A percentile compares a stretch with the other conserved stretches of the same genome.
Evolutionary conservation across 2,113 vertebrate species (phyloP).

Genomic region (Chamaea fasciata): DNA sequence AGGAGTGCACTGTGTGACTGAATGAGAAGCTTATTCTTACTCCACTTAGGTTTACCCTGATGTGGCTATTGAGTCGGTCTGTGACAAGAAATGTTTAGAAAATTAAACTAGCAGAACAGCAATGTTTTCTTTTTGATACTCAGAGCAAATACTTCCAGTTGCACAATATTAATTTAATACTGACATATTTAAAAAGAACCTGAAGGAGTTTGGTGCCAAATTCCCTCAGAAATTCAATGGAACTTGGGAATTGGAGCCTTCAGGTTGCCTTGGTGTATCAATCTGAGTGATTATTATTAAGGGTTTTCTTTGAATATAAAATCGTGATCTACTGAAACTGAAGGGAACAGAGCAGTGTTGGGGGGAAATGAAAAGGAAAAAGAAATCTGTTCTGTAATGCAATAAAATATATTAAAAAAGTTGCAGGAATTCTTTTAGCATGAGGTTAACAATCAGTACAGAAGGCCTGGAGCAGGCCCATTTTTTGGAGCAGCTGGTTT

Average conservation of each 20-base stretch:
- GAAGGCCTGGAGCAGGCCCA: neutral
- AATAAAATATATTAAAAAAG: neutral
- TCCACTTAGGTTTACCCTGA: constrained; percentile 68
- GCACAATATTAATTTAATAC: constrained; percentile 59
- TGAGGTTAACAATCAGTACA: neutral
- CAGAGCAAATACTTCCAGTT: constrained; percentile 64
- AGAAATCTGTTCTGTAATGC: neutral
- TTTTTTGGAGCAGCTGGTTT: neutral
- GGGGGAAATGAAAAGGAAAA: neutral
- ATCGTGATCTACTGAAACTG: neutral
- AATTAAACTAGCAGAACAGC: constrained; percentile 69
- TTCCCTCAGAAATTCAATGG: neutral
- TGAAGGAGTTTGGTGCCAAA: neutral
- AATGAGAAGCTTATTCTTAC: constrained; percentile 72
- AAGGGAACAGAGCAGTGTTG: neutral
- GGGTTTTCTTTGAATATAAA: neutral
- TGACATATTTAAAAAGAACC: neutral
- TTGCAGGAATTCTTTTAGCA: neutral
- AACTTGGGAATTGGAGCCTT: neutral
- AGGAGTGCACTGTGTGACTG: constrained; percentile 67
- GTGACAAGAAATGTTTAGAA: constrained; percentile 68
- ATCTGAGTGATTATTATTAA: neutral
- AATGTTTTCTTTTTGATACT: constrained; percentile 44
- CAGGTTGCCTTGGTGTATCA: neutral
- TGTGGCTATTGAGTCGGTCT: constrained; percentile 75